A percentile compares a stretch with the other conserved stretches of the same genome.
These are phyloP conservation scores for Ptychobarbus kaznakovi DNA, from an alignment of 2,797 vertebrate species.

Conservation along the genomic window DNA sequence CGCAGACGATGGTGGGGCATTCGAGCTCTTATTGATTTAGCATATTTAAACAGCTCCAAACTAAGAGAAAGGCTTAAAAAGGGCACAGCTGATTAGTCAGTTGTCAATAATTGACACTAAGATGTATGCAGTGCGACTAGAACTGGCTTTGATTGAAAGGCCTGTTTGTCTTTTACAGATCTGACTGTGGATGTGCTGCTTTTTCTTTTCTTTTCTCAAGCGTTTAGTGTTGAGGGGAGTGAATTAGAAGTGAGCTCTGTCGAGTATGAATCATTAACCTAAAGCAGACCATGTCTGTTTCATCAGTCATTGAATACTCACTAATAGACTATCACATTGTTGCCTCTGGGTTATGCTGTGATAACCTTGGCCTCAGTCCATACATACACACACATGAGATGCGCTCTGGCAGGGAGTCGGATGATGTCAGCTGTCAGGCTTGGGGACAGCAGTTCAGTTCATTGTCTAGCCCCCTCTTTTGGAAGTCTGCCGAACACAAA, in stretches of 20 bases:
- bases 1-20: constrained; percentile 60
- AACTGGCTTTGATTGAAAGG: constrained; percentile 55
- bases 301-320: constrained; percentile 43
- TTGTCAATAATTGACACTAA: constrained; percentile 70
- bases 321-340: constrained; percentile 49
- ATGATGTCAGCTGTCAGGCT: constrained; percentile 36
- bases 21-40: constrained; percentile 66
- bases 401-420: neutral
- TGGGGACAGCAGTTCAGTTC: constrained; percentile 20
- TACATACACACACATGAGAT: constrained; percentile 13
- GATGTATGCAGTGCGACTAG: constrained; percentile 62
- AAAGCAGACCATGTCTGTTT: constrained; percentile 29
- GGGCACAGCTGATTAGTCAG: constrained; percentile 69
- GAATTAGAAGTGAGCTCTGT: constrained; percentile 35
- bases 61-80: constrained; percentile 64
- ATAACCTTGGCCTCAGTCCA: constrained; percentile 38
- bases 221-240: constrained; percentile 5
- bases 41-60: constrained; percentile 64
- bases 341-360: constrained; percentile 35
- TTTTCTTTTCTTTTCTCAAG: neutral
- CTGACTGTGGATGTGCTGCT: constrained; percentile 11
- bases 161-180: constrained; percentile 47
- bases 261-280: constrained; percentile 50
- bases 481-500: constrained; percentile 41
- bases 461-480: constrained; percentile 10